Evolutionary conservation across 2,113 vertebrate genomes (phyloP).

Genomic region (Numenius arquata): DNA sequence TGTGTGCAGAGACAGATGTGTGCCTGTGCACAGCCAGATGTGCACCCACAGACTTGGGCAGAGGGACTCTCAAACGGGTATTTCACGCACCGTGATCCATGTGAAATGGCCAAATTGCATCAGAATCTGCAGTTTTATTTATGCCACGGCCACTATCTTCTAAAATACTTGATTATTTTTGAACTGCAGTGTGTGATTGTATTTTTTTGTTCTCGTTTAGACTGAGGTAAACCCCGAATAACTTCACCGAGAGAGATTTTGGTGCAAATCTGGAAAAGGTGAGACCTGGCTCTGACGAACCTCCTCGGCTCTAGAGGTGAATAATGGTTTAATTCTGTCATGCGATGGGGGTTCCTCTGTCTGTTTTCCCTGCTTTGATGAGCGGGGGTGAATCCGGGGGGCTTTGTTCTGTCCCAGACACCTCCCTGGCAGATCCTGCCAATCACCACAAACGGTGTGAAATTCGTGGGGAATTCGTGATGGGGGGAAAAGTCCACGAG

Average conservation of each 20-base stretch:
- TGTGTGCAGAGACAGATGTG: not conserved
- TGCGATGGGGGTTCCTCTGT: not conserved
- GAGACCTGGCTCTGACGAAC: not conserved
- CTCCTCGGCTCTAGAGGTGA: not conserved
- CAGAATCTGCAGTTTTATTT: not conserved
- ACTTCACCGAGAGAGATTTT: not conserved
- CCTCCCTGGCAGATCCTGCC: not conserved
- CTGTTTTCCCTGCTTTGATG: not conserved
- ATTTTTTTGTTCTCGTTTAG: not conserved
- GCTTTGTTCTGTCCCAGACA: slow-evolving; percentile 20
- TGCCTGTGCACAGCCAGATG: not conserved
- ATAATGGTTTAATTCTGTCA: not conserved
- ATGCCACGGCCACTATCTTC: not conserved
- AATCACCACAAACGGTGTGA: slow-evolving; percentile 34
- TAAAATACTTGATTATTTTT: not conserved
- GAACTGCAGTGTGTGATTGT: not conserved
- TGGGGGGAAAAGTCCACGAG: slow-evolving; percentile 31
- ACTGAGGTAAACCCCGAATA: not conserved
- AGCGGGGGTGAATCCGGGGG: not conserved
- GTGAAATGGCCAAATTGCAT: not conserved
- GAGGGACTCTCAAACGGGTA: not conserved
- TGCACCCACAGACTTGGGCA: not conserved
- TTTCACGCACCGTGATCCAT: not conserved
- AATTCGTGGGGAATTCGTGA: slow-evolving; percentile 47
- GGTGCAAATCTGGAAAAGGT: not conserved